Conservation (phyloP, 2,888 invertebrate genomes). For the Idaea dimidiata region DNA sequence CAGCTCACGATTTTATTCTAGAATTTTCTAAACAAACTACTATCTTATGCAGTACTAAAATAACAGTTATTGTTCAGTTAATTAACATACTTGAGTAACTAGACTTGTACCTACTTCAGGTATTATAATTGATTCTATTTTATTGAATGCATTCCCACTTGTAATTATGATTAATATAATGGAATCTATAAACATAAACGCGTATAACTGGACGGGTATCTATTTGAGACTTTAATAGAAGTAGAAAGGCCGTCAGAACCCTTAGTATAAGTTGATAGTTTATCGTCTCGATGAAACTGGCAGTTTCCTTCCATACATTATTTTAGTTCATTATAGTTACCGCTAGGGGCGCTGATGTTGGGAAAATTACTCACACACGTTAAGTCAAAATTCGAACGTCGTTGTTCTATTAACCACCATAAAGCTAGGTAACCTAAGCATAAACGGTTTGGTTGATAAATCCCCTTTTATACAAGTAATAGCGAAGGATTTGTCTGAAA, state of each 20-base stretch:
- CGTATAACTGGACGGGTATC: too few species aligned
- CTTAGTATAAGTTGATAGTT: too few species aligned
- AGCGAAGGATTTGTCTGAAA: conserved; percentile 51
- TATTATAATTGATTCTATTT: conserved; percentile 46
- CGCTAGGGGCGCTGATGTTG: too few species aligned
- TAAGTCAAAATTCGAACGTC: too few species aligned
- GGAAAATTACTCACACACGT: too few species aligned
- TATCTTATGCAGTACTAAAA: conserved; percentile 23
- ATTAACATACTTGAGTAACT: conserved; percentile 39
- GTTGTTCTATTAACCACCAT: too few species aligned
- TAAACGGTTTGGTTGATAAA: conserved; percentile 22
- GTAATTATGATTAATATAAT: conserved; percentile 29
- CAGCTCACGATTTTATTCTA: conserved; percentile 32
- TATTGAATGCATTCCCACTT: conserved; percentile 33
- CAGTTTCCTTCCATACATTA: too few species aligned
- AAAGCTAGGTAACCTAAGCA: too few species aligned
- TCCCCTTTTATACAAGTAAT: conserved; percentile 16
- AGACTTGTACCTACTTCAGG: conserved; percentile 30
- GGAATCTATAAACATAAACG: conserved; percentile 33
- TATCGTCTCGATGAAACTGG: too few species aligned
- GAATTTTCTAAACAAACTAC: conserved; percentile 31
- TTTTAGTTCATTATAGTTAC: too few species aligned
- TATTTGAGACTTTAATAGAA: too few species aligned
- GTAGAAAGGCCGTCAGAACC: too few species aligned
- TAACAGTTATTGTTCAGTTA: conserved; percentile 36